Conservation (phyloP, 2,888 invertebrate genomes). For the Dexiosoma caninum region DNA sequence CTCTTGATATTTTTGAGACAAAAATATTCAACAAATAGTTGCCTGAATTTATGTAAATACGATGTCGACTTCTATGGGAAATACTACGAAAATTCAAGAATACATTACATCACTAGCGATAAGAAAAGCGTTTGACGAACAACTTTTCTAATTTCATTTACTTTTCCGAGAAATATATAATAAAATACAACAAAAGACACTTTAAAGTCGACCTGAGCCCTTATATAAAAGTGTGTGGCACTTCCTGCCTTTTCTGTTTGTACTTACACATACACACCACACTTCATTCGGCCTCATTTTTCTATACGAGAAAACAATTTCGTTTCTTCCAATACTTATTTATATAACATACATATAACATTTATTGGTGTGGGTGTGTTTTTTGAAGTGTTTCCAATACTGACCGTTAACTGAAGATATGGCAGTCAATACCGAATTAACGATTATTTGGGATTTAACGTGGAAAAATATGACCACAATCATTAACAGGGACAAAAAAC, state of each 20-base stretch:
- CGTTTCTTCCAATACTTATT: conserved; percentile 12
- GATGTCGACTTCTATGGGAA: too few species aligned
- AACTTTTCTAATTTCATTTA: too few species aligned
- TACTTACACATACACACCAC: not conserved
- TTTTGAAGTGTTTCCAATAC: not conserved
- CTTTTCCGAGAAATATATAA: too few species aligned
- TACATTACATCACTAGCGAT: too few species aligned
- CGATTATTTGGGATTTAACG: conserved; percentile 60
- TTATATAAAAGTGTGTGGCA: not conserved
- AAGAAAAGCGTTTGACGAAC: too few species aligned
- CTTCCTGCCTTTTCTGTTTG: conserved; percentile 13
- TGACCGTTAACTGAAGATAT: conserved; percentile 28
- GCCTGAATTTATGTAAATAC: too few species aligned
- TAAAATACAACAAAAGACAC: too few species aligned
- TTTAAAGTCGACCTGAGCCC: not conserved
- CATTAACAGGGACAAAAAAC: conserved; percentile 42
- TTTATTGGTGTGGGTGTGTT: not conserved
- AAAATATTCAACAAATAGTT: too few species aligned
- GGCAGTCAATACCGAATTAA: conserved; percentile 52
- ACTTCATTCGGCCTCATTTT: not conserved
- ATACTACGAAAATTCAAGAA: too few species aligned
- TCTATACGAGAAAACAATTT: conserved; percentile 1
- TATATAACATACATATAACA: not conserved
- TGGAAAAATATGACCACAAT: conserved; percentile 59
- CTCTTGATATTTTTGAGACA: too few species aligned